Base-by-base conservation (phyloP, 2,888 invertebrate genomes). In the Keiferia lycopersicella region DNA sequence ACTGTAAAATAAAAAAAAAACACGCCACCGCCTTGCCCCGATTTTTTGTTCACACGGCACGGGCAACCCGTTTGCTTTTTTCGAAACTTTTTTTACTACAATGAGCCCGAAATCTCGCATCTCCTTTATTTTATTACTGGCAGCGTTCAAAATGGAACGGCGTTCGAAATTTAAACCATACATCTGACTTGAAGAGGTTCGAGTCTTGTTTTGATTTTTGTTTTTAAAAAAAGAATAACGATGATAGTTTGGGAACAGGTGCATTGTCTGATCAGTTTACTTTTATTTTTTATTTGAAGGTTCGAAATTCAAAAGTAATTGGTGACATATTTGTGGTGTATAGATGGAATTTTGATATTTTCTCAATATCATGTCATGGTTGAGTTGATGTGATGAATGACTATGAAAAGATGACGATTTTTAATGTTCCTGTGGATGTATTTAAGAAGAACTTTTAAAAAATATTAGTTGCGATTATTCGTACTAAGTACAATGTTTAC, bases 221-320 rank as follows among this genome's bases (percentile, higher is more conserved):
- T 39, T 72, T 70, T 71, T 45, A 45, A 45, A 45, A 45, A 45
- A 45, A 58, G 38, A 58, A 58, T 26, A 10, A 41, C 1, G 41
- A 41, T 4, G 45, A 45, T 45, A n/a, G 45, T 45, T 67, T 75
- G 72, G 71, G 75, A 74, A 79, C 79, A 79, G 79, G 79, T 79
- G 79, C 75, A 73, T 72, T 63, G 66, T 73, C 45, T 26, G 41
- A 38, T 58, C 39, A n/a, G n/a, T 34, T 56, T 45, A 16, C 45
- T 12, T 56, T 30, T 26, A 26, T 56, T 16, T 34, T 56, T 16
- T 26, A 26, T 26, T 34, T 10, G 34, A 34, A 34, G 56, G 34
- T 34, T 53, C 6, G 16, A 34, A 56, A 56, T 34, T 53, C 6
- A 8, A 34, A 56, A 56, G 59, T 41, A 41, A 41, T 59, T 59